phyloP scores from a whole-genome alignment of 2,797 vertebrate species.

The Malurus splendens region DNA sequence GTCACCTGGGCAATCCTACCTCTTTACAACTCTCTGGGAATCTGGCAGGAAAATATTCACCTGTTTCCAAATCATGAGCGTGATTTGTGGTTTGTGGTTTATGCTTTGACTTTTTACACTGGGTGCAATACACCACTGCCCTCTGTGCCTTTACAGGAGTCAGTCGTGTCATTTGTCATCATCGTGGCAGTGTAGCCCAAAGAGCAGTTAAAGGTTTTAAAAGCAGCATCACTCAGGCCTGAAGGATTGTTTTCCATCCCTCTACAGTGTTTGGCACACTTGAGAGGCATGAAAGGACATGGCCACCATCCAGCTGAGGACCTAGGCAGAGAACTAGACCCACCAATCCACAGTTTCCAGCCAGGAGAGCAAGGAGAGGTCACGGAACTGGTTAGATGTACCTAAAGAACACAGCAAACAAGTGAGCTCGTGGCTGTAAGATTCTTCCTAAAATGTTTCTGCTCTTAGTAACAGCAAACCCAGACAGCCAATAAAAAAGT shows the following conservation, averaged over 20 bases:
- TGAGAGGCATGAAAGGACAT: neutral
- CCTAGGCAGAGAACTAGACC: neutral
- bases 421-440: neutral
- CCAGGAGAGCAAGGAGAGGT: neutral
- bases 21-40: neutral
- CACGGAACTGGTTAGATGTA: rapidly evolving
- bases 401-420: neutral
- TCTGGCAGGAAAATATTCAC: neutral
- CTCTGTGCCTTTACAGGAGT: neutral
- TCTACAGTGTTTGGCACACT: neutral
- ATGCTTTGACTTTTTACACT: neutral
- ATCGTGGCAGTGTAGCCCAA: neutral
- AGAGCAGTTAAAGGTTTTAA: neutral
- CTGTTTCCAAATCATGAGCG: neutral
- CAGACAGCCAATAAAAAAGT: neutral
- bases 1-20: neutral
- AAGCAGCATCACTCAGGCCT: neutral
- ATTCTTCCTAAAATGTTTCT: neutral
- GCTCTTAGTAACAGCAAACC: neutral
- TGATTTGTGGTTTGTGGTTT: neutral
- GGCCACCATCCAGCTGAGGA: neutral
- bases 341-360: neutral
- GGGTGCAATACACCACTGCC: neutral
- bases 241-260: neutral
- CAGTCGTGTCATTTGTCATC: neutral